These are phyloP conservation scores for Lophius piscatorius DNA, from an alignment of 2,113 vertebrate genomes.

Conservation along the genomic window DNA sequence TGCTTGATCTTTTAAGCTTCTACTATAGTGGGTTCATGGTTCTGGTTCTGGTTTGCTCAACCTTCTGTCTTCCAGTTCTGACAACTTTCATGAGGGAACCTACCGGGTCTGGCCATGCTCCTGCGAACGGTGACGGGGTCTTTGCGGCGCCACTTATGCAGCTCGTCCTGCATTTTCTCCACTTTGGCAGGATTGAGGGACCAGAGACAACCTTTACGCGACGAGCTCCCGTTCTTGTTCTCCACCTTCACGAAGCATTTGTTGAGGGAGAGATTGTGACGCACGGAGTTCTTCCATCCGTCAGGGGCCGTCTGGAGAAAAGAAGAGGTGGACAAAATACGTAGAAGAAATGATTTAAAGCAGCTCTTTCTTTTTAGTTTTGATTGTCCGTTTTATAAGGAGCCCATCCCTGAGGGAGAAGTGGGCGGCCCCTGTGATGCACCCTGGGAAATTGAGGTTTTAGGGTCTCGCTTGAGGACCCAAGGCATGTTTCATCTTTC, in stretches of 20 bases:
- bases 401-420: no score
- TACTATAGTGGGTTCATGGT: background rate
- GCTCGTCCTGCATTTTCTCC: slow-evolving; percentile 97
- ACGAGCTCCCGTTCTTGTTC: slow-evolving; percentile 90
- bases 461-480: no score
- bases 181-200: slow-evolving; percentile 95
- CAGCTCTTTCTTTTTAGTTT: no score
- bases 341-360: no score
- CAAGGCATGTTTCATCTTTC: no score
- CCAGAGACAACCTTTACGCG: slow-evolving; percentile 95
- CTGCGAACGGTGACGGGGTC: slow-evolving; percentile 91
- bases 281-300: slow-evolving; percentile 98
- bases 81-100: background rate
- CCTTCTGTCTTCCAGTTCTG: background rate
- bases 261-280: slow-evolving; percentile 97
- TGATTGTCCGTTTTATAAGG: no score
- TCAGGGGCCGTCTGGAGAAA: slow-evolving; percentile 91
- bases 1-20: background rate
- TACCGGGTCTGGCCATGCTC: slow-evolving; percentile 97
- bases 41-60: background rate
- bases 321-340: no score
- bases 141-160: slow-evolving; percentile 98
- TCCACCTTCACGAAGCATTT: slow-evolving; percentile 99
- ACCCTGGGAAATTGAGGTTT: no score
- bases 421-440: no score